These are phyloP conservation scores for Urocyon cinereoargenteus DNA, from an alignment of 2,797 vertebrate genomes.

Conservation along the genomic window DNA sequence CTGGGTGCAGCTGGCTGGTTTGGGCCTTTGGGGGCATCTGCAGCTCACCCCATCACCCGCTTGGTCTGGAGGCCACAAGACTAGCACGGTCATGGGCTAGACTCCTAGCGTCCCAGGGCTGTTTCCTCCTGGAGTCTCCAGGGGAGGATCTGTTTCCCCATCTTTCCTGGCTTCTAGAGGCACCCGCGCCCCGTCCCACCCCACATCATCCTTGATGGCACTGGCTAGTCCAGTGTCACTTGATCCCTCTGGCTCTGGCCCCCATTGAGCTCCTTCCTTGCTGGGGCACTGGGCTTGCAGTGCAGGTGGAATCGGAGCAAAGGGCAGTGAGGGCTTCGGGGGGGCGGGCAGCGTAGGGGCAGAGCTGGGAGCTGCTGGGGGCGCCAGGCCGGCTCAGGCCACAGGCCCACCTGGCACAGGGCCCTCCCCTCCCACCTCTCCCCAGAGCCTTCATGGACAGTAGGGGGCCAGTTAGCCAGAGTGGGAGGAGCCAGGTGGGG, in stretches of 20 bases:
- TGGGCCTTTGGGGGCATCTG: not conserved
- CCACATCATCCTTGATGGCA: too few species aligned
- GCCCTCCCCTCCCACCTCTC: too few species aligned
- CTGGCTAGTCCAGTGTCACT: not conserved
- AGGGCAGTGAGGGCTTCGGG: not conserved
- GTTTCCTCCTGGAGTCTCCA: too few species aligned
- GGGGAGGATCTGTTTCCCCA: not conserved
- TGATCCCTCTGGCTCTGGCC: not conserved
- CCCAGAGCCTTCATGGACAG: too few species aligned
- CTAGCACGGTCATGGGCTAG: not conserved
- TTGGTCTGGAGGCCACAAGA: too few species aligned
- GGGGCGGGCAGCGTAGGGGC: not conserved
- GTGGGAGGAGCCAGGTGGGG: not conserved
- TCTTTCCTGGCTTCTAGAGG: not conserved
- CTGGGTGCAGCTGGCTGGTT: not conserved
- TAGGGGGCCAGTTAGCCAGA: not conserved
- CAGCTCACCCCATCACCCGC: too few species aligned
- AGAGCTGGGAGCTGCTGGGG: not conserved
- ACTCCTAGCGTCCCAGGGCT: not conserved
- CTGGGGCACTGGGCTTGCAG: not conserved
- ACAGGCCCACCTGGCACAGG: too few species aligned
- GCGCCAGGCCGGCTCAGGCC: not conserved
- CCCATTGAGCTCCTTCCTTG: fast-evolving
- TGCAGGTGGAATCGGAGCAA: not conserved
- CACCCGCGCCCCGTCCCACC: not conserved